Base-by-base conservation (phyloP, 2,888 invertebrate species). In the Yponomeuta malinellus region DNA sequence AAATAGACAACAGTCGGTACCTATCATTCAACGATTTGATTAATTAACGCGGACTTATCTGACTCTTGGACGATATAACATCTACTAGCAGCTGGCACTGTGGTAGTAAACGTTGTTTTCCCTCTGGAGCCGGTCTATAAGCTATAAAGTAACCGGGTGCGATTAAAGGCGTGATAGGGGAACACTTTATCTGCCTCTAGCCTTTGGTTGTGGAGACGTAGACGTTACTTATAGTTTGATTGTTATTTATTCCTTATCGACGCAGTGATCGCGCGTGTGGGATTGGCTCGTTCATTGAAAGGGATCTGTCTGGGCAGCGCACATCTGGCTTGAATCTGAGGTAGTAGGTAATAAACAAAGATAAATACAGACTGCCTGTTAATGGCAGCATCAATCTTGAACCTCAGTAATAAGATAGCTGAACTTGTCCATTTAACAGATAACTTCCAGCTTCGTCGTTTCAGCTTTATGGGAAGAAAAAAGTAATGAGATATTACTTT, bases 161-260 rank as follows among this genome's bases (percentile, higher is more conserved):
- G 68, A 68, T 68, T 29, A 31, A 68, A 48, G 68, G 31, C 48
- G 68, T 68, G 68, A 68, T 68, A 68, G 68, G 48, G 67, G 12
- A 65, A 68, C 68, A 68, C 68, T 68, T 48, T 68, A 68, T 48
- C 68, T 43, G 31, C 52, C 48, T 72, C 71, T 74, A 71, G 70
- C 74, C 73, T 70, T 73, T 73, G 73, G 72, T 73, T 73, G 71
- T 71, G 69, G 72, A 70, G 72, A 68, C 68, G 73, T 63, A 63
- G 63, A 63, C 64, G 64, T 23, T 64, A 64, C 29, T 85, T 85
- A 85, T 79, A 80, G 78, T 79, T 75, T 83, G 87, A 86, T 87
- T 85, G 84, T 86, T 87, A 86, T 87, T 86, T 87, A 87, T 84
- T 79, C 79, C 81, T 81, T 85, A 86, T 87, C 85, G 80, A 75